Percentiles rank a stretch among this genome's conserved stretches.
Conservation (phyloP, 92 coral and sea anemone species). For the Bergia sp. region DNA sequence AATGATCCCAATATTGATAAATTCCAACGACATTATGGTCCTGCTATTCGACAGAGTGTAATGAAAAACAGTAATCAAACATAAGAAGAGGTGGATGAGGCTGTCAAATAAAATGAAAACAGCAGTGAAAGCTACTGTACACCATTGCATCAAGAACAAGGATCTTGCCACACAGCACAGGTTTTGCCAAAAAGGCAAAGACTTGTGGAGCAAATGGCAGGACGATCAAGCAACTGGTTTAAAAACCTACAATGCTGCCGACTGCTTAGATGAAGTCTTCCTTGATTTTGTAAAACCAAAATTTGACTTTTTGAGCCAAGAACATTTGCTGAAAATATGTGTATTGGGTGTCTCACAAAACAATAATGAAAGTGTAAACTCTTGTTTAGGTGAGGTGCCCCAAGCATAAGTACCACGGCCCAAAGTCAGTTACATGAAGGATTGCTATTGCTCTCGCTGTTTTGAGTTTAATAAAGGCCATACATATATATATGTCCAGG, state of each 20-base stretch:
- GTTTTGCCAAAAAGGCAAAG: no score
- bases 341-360: slow-evolving; percentile 18
- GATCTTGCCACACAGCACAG: no score
- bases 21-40: background rate
- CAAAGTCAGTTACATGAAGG: background rate
- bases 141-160: no score
- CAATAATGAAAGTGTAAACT: slow-evolving; percentile 22
- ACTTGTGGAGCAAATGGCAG: slow-evolving; percentile 3
- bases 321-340: slow-evolving; percentile 2
- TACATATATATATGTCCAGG: background rate
- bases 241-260: background rate
- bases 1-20: background rate
- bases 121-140: no score
- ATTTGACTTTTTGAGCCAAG: slow-evolving; percentile 13
- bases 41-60: background rate
- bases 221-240: slow-evolving; percentile 4
- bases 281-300: background rate
- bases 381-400: slow-evolving; percentile 27
- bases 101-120: no score
- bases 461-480: slow-evolving; percentile 9
- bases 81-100: no score
- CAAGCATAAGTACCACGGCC: slow-evolving; percentile 28
- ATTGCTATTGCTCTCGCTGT: slow-evolving; percentile 1
- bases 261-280: background rate
- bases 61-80: background rate